Percentiles rank a stretch among this genome's conserved stretches.
Conservation (phyloP, 2,113 vertebrate genomes). For the Sula dactylatra region DNA sequence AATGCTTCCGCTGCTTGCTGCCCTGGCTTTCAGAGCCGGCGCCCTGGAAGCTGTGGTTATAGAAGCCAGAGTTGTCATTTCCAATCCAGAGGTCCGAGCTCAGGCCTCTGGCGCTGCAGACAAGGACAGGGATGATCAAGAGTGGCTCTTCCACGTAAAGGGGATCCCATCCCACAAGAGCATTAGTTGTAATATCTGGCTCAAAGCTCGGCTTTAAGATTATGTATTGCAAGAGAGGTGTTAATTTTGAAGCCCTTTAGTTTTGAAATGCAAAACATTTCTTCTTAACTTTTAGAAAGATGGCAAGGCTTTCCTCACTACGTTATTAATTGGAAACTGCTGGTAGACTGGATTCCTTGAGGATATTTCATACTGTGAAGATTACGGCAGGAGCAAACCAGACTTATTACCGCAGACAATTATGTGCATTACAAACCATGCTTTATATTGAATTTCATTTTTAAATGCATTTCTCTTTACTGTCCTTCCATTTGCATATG, state of each 20-base stretch:
- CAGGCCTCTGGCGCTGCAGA: neutral
- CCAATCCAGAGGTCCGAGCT: neutral
- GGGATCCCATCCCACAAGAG: rapidly evolving
- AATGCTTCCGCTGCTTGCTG: rapidly evolving
- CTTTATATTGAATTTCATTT: neutral
- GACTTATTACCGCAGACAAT: neutral
- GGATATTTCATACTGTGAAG: neutral
- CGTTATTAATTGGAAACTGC: neutral
- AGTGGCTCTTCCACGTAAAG: neutral
- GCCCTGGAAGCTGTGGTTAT: neutral
- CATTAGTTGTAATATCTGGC: neutral
- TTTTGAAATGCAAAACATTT: neutral
- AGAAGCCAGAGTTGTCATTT: neutral
- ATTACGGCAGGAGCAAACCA: neutral
- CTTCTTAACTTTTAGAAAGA: neutral
- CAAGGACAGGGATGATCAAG: rapidly evolving
- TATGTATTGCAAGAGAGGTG: neutral
- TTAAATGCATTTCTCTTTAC: neutral
- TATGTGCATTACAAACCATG: neutral
- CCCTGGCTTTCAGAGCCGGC: neutral
- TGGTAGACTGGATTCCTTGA: neutral
- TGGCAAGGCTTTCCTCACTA: neutral
- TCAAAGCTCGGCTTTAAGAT: neutral
- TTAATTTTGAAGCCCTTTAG: neutral
- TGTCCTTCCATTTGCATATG: neutral